Percentiles rank a stretch among this genome's conserved stretches.
phyloP scores from a whole-genome alignment of 2,888 invertebrate genomes.

The Lomographa bimaculata region DNA sequence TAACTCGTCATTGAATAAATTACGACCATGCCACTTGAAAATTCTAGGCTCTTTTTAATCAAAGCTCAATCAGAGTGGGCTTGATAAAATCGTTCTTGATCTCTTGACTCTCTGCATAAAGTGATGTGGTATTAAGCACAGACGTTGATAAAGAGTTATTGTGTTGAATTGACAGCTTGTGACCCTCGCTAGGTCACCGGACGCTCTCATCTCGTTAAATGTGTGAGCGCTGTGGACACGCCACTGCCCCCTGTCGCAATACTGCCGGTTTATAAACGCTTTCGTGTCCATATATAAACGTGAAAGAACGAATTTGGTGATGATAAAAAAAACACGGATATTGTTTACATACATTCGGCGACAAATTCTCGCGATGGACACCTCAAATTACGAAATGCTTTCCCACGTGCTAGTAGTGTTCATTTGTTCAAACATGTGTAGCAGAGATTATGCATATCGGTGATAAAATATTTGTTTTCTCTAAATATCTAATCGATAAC shows the following conservation, averaged over 20 bases:
- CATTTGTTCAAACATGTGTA: slow-evolving; percentile 19
- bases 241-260: slow-evolving; percentile 38
- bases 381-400: slow-evolving; percentile 22
- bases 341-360: slow-evolving; percentile 33
- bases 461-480: neutral
- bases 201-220: slow-evolving; percentile 51
- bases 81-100: slow-evolving; percentile 26
- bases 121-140: slow-evolving; percentile 37
- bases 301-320: slow-evolving; percentile 34
- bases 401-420: too few species aligned
- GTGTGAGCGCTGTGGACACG: slow-evolving; percentile 39
- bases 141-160: slow-evolving; percentile 43
- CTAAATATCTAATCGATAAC: neutral
- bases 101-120: slow-evolving; percentile 31
- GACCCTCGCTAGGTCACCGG: slow-evolving; percentile 53
- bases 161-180: slow-evolving; percentile 50
- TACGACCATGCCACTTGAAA: slow-evolving; percentile 22
- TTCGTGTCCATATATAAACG: slow-evolving; percentile 36
- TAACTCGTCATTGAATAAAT: slow-evolving; percentile 37
- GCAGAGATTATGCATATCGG: neutral
- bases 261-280: slow-evolving; percentile 28
- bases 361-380: slow-evolving; percentile 30
- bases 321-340: slow-evolving; percentile 26
- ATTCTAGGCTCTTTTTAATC: slow-evolving; percentile 21
- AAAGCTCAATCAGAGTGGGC: slow-evolving; percentile 27